Conservation (phyloP, 2,113 vertebrate genomes). For the Formicarius rufipectus region DNA sequence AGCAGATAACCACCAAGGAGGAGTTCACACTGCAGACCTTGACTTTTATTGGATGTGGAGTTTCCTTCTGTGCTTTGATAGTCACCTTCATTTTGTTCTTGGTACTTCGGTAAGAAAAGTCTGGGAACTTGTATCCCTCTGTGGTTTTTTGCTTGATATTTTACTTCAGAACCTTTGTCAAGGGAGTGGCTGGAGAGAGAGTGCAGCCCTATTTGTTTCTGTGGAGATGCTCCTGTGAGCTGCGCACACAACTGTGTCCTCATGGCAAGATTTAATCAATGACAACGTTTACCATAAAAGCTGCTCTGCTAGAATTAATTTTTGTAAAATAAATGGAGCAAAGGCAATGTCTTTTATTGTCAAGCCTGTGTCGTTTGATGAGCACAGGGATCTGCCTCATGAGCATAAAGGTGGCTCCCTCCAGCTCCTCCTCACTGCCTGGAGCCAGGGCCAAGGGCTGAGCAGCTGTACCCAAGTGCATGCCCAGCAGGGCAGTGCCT, state of each 20-base stretch:
- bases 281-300: neutral
- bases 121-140: neutral
- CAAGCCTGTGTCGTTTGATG: neutral
- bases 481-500: neutral
- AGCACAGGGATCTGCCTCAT: neutral
- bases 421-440: neutral
- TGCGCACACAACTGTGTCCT: neutral
- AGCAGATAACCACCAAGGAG: conserved; percentile 79
- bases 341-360: neutral
- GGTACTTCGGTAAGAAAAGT: conserved; percentile 83
- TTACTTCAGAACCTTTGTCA: neutral
- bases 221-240: neutral
- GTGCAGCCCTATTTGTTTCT: neutral
- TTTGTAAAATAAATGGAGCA: neutral
- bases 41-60: conserved; percentile 88
- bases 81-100: conserved; percentile 89
- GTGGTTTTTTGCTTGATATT: neutral
- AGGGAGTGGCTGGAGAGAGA: neutral
- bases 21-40: conserved; percentile 83
- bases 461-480: neutral
- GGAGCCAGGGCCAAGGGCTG: neutral
- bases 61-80: conserved; percentile 87
- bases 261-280: neutral
- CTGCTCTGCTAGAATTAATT: neutral
- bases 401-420: neutral